Conservation (phyloP, 2,888 invertebrate species). For the Dicranocentrus wangi region DNA sequence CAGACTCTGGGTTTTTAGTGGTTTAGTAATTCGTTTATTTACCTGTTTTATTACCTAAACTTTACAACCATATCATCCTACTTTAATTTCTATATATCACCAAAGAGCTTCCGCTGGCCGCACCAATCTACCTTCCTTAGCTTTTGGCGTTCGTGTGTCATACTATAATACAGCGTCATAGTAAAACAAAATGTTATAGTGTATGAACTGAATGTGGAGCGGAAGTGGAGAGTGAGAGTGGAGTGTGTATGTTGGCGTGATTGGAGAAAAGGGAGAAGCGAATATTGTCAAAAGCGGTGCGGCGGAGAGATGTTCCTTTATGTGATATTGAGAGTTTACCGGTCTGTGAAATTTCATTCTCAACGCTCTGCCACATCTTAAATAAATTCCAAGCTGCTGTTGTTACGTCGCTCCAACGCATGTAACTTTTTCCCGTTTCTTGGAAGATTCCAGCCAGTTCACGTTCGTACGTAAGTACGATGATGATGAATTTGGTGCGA, state of each 20-base stretch:
- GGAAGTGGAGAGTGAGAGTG: background rate
- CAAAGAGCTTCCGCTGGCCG: too few relatives aligned
- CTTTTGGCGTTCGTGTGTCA: too few relatives aligned
- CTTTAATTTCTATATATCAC: too few relatives aligned
- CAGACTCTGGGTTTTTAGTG: too few relatives aligned
- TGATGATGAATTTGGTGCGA: constrained; percentile 8
- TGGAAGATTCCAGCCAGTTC: background rate
- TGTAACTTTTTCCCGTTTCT: background rate
- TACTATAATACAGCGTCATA: too few relatives aligned
- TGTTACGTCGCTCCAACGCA: constrained; percentile 10
- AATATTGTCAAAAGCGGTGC: background rate
- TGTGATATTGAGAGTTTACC: constrained; percentile 23
- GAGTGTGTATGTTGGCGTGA: background rate
- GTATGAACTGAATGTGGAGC: too few relatives aligned
- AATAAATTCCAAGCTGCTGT: constrained; percentile 25
- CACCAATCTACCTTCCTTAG: too few relatives aligned
- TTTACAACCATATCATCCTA: too few relatives aligned
- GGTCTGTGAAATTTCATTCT: constrained; percentile 29
- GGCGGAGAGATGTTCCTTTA: background rate
- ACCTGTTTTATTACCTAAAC: too few relatives aligned
- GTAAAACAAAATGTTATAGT: too few relatives aligned
- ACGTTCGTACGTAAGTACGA: too few relatives aligned
- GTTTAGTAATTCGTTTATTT: too few relatives aligned
- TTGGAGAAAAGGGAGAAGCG: background rate
- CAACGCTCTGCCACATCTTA: constrained; percentile 25